Evolutionary conservation across 2,113 vertebrate species (phyloP), one percentile per base, ranked within the genome.

Genomic region (Panurus biarmicus): DNA sequence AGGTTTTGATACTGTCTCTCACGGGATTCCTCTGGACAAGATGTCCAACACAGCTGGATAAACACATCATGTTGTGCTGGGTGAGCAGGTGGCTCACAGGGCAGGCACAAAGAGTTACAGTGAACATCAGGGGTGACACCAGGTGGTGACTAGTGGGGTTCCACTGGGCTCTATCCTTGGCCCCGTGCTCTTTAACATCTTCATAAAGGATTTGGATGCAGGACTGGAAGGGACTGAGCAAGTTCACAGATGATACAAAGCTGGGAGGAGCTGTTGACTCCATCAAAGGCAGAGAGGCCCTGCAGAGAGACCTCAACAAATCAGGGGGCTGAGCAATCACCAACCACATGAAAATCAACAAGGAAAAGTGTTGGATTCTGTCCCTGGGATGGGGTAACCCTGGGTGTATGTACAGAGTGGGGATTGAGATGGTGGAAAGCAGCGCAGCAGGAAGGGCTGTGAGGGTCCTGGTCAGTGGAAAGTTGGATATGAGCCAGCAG

Each of bases 201-300:
- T 38, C 9, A 45, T 21, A 40, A 82, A 19, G 29, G 0, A n/a
- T 13, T 81, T 38, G 1, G 4, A 6, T 0, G 0, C 12, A 35
- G 15, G 54, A 48, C 28, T 54, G 14, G 7, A 2, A 20, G 10
- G 15, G 16, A 29, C 15, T 61, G 1, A 75, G 14, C 54, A 54
- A 31, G 7, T 40, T 6, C 61, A 54, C 53, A 47, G 45, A 25
- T 29, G 38, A n/a, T 17, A 8, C 7, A 35, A 14, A 89, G 2
- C 20, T 60, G 45, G 16, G 40, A 54, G 40, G 20, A 54, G 14
- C 25, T 54, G 8, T 11, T 69, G 28, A 51, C 10, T 42, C 14
- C 29, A 24, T 75, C 21, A 19, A 31, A 61, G n/a, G 6, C 8
- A 47, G 28, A 16, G 19, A 67, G 24, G 29, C 21, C 21, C 24